Base-by-base conservation (phyloP, 1,140 invertebrate genomes). In the Drosophila nebulosa region DNA sequence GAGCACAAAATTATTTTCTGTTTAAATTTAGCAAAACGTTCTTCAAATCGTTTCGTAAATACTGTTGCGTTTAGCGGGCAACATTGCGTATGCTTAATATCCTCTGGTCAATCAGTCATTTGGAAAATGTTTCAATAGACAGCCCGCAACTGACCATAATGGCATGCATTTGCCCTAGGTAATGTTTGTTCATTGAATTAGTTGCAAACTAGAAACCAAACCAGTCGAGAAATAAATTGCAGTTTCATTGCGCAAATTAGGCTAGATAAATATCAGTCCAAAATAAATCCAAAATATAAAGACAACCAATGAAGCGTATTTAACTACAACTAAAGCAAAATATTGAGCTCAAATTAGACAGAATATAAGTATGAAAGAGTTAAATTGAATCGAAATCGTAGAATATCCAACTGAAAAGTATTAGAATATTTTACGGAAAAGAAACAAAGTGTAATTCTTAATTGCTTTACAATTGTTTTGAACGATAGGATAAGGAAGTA, bases 21-120 rank as follows among this genome's bases (percentile, higher is more conserved):
- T 74, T 67, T 39, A 52, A 58, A 58, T 30, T 18, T 22, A 36
- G 62, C 58, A 68, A n/a, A n/a, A 1, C 46, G 26, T 55, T 32
- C 14, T 55, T 55, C n/a, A n/a, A n/a, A n/a, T n/a, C 18, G 9
- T 5, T 55, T 30, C 7, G 9, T 21, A n/a, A n/a, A n/a, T 18
- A 21, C 7, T 36, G 16, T 18, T 42, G 35, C 4, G 10, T 36
- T 3, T 9, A 56, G 26, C 12, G 2, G 65, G 55, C 76, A 84
- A 68, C 77, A 55, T 57, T 59, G 77, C 77, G 80, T 70, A 85
- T 86, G 39, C 65, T 42, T 74, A 66, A 70, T 74, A 61, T 60
- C 50, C 60, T 56, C 39, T 30, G 61, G 51, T 21, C 63, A 69
- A 69, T 84, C 69, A 77, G 64, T 80, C 81, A 86, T 51, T 66